Conservation (phyloP, 1,140 invertebrate species). For the Lutraria rhynchaena region DNA sequence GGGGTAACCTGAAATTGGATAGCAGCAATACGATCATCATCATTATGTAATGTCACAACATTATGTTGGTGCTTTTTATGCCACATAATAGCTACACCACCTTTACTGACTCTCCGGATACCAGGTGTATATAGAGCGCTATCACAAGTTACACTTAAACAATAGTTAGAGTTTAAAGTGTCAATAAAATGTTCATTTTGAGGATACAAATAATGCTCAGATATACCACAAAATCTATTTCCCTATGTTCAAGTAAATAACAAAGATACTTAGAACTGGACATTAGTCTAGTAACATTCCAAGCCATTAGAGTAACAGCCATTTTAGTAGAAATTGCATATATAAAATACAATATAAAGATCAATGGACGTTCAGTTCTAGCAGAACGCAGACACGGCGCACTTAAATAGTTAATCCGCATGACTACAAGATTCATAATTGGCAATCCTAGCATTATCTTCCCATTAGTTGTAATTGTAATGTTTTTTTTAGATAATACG, state of each 20-base stretch:
- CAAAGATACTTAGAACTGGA: neutral
- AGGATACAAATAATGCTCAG: conserved; percentile 1
- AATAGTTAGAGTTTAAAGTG: neutral
- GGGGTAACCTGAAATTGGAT: conserved; percentile 17
- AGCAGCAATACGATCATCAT: conserved; percentile 15
- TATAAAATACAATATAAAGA: too few relatives aligned
- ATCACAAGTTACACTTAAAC: neutral
- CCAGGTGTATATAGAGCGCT: neutral
- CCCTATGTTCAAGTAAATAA: neutral
- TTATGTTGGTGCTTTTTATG: neutral
- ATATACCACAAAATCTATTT: conserved; percentile 17
- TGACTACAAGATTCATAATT: too few relatives aligned
- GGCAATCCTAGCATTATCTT: too few relatives aligned
- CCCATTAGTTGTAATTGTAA: too few relatives aligned
- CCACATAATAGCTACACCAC: conserved; percentile 28
- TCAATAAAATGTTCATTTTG: conserved; percentile 12
- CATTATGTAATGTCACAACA: conserved; percentile 9
- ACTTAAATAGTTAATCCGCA: too few relatives aligned
- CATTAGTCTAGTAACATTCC: conserved; percentile 22
- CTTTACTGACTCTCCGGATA: neutral
- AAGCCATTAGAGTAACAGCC: neutral
- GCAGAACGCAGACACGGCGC: too few relatives aligned
- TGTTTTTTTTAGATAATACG: too few relatives aligned
- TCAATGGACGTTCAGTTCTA: too few relatives aligned
- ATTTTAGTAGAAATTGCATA: neutral